phyloP scores from a whole-genome alignment of 2,888 invertebrate genomes.

The Rotaria magnacalcarata region DNA sequence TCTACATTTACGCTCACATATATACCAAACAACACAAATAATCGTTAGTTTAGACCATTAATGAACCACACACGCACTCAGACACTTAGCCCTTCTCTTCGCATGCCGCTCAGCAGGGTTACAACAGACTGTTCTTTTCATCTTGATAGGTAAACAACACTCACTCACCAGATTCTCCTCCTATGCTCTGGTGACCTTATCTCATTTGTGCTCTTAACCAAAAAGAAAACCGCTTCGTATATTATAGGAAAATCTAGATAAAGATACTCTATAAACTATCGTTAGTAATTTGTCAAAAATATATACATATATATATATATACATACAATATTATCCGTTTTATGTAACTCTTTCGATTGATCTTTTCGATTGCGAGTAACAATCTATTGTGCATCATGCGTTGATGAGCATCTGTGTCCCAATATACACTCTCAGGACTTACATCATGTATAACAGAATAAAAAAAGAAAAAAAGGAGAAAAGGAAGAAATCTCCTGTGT shows the following conservation, averaged over 20 bases:
- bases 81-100: not conserved
- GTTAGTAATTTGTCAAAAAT: not conserved
- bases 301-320: not conserved
- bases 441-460: not conserved
- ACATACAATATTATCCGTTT: not conserved
- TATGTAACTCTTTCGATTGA: conserved; percentile 22
- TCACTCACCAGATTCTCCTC: conserved; percentile 20
- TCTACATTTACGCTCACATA: not conserved
- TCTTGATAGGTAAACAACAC: conserved; percentile 17
- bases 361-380: conserved; percentile 8
- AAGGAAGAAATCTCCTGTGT: not conserved
- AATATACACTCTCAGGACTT: conserved; percentile 7
- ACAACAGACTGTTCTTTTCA: conserved; percentile 7
- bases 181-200: conserved; percentile 12
- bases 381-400: not conserved
- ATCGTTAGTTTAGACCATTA: conserved; percentile 1
- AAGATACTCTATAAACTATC: not conserved
- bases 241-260: not conserved
- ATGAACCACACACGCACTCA: not conserved
- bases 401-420: conserved; percentile 16
- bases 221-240: not conserved
- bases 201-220: not conserved
- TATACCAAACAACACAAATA: conserved; percentile 7
- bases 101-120: not conserved
- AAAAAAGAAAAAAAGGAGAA: not conserved